These are phyloP conservation scores for Aphaenogaster ashmeadi DNA, from an alignment of 1,140 invertebrate genomes.

Conservation along the genomic window DNA sequence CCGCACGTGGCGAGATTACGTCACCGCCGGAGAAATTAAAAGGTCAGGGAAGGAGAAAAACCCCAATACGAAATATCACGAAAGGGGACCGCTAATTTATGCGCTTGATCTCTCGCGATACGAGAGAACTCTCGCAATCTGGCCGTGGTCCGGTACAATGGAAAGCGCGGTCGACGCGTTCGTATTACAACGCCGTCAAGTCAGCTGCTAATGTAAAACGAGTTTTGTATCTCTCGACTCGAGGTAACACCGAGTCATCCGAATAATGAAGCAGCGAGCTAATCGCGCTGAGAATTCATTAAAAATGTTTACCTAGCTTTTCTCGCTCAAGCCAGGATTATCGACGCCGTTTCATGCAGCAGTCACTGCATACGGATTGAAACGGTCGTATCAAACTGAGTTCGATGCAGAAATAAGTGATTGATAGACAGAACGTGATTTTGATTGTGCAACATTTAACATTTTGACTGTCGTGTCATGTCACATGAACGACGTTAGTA, in stretches of 20 bases:
- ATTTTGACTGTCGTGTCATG: not conserved
- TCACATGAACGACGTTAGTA: not conserved
- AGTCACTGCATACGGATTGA: not conserved
- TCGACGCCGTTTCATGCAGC: not conserved
- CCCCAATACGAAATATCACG: slow-evolving; percentile 31
- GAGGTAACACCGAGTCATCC: slow-evolving; percentile 2
- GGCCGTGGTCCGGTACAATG: not conserved
- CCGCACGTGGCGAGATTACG: slow-evolving; percentile 34
- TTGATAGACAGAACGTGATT: not conserved
- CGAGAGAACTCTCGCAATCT: slow-evolving; percentile 20
- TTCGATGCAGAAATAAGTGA: not conserved
- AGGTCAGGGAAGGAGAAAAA: slow-evolving; percentile 49
- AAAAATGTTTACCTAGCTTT: slow-evolving; percentile 28
- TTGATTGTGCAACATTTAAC: not conserved
- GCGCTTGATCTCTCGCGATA: slow-evolving; percentile 10
- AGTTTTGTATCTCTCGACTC: slow-evolving; percentile 33
- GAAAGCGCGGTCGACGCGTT: not conserved
- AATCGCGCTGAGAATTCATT: slow-evolving; percentile 24
- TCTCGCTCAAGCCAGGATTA: not conserved
- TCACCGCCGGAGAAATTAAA: slow-evolving; percentile 44
- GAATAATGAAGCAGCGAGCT: slow-evolving; percentile 1
- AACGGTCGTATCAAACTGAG: not conserved
- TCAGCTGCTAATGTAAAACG: slow-evolving; percentile 43
- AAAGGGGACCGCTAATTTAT: slow-evolving; percentile 27
- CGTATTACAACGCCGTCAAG: not conserved